Evolutionary conservation across 2,797 vertebrate species (phyloP).

Genomic region (Danio albolineatus): DNA sequence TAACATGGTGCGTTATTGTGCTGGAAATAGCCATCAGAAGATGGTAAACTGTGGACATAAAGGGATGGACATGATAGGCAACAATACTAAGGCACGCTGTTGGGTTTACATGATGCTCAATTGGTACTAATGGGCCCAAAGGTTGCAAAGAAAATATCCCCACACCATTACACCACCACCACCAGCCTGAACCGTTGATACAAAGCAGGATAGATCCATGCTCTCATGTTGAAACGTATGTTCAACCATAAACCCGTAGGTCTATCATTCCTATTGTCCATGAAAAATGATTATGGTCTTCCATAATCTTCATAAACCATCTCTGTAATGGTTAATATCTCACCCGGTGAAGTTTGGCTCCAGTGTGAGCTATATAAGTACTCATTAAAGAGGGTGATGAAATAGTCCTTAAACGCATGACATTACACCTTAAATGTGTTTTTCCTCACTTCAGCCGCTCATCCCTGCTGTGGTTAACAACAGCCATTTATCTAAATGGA

Average conservation of each 20-base stretch:
- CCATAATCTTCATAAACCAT: conserved; percentile 19
- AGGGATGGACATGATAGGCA: too few relatives aligned
- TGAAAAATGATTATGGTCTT: neutral
- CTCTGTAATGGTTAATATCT: neutral
- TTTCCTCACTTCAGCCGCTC: conserved; percentile 41
- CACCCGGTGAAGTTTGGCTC: conserved; percentile 28
- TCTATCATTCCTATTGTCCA: neutral
- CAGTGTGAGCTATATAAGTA: conserved; percentile 29
- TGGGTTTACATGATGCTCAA: too few relatives aligned
- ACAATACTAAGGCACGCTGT: too few relatives aligned
- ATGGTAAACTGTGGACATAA: too few relatives aligned
- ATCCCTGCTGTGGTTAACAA: conserved; percentile 61
- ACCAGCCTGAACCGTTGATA: too few relatives aligned
- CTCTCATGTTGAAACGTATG: too few relatives aligned
- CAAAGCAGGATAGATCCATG: too few relatives aligned
- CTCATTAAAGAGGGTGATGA: conserved; percentile 42
- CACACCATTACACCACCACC: too few relatives aligned
- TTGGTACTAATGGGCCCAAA: too few relatives aligned
- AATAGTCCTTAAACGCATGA: conserved; percentile 43
- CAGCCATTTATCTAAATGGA: conserved; percentile 65
- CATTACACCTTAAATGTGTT: conserved; percentile 49
- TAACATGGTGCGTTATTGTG: too few relatives aligned
- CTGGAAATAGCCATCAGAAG: too few relatives aligned
- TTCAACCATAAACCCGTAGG: neutral
- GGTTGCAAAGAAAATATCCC: too few relatives aligned